These are phyloP conservation scores for Anolis apletophallus DNA, from an alignment of 2,797 vertebrate genomes.

Conservation along the genomic window DNA sequence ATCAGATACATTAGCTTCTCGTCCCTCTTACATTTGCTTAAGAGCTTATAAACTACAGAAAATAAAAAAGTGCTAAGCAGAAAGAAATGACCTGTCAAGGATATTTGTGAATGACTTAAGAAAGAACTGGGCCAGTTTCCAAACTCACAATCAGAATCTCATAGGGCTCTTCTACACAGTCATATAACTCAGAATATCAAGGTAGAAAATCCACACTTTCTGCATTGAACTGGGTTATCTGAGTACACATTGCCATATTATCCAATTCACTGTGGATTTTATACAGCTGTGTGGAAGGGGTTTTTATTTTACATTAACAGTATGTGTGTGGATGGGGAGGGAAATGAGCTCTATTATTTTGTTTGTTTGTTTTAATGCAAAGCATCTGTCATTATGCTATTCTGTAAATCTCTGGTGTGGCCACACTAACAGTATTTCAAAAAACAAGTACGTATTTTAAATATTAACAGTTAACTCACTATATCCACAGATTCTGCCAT, in stretches of 20 bases:
- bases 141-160: constrained; percentile 2
- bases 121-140: constrained; percentile 45
- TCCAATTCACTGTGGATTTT: too few species aligned
- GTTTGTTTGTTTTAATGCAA: background rate
- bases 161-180: too few species aligned
- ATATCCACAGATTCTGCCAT: too few species aligned
- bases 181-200: too few species aligned
- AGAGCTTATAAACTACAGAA: constrained; percentile 70
- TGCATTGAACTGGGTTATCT: too few species aligned
- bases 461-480: too few species aligned
- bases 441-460: too few species aligned
- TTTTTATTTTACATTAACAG: background rate
- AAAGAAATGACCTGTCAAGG: constrained; percentile 73
- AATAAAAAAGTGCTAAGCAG: constrained; percentile 71
- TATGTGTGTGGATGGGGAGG: background rate
- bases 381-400: background rate
- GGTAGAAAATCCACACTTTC: too few species aligned
- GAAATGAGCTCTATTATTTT: background rate
- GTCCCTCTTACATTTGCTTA: constrained; percentile 73
- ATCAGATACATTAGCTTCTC: constrained; percentile 66
- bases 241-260: too few species aligned
- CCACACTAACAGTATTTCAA: background rate
- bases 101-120: constrained; percentile 69
- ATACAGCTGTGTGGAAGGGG: too few species aligned
- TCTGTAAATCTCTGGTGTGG: background rate